Evolutionary conservation across 1,140 invertebrate genomes (phyloP).

Genomic region (Diabrotica undecimpunctata): DNA sequence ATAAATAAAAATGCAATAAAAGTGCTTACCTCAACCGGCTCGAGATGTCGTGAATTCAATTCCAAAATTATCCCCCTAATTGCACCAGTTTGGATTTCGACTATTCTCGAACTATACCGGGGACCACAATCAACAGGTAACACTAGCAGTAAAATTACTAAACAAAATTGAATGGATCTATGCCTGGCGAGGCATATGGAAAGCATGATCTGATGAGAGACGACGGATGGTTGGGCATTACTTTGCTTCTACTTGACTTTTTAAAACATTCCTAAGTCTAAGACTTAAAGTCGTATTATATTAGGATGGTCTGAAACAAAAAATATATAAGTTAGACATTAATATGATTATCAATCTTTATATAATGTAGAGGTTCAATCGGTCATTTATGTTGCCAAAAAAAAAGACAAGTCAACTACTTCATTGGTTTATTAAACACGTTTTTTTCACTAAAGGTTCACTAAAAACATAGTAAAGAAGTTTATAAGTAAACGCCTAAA

Average conservation of each 20-base stretch:
- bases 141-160: not conserved
- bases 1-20: not conserved
- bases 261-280: not conserved
- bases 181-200: constrained; percentile 13
- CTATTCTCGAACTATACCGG: constrained; percentile 61
- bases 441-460: too few species aligned
- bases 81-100: constrained; percentile 62
- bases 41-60: constrained; percentile 68
- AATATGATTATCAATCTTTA: too few species aligned
- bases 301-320: too few species aligned
- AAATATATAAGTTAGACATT: too few species aligned
- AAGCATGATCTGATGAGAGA: constrained; percentile 14
- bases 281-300: too few species aligned
- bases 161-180: not conserved
- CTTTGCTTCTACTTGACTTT: constrained; percentile 4
- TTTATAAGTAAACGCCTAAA: too few species aligned
- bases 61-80: constrained; percentile 70
- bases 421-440: too few species aligned
- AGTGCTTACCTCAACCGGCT: constrained; percentile 69
- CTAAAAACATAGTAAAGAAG: too few species aligned
- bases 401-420: too few species aligned
- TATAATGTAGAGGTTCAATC: too few species aligned
- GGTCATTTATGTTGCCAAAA: too few species aligned
- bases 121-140: constrained; percentile 33
- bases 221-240: constrained; percentile 12